Base-by-base conservation (phyloP, 2,888 invertebrate genomes). In the Dicycla oo region DNA sequence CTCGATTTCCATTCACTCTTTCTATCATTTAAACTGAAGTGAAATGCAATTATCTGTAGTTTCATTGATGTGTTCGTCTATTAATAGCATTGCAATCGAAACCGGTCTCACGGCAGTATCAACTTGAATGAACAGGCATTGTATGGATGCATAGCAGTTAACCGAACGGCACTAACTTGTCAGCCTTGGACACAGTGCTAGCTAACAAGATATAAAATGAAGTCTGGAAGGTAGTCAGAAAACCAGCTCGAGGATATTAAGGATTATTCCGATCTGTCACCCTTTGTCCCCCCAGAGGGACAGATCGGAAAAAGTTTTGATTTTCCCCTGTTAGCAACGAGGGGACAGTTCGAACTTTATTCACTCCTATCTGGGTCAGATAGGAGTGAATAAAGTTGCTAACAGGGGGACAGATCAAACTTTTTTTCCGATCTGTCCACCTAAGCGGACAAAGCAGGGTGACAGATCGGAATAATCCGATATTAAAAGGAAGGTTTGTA, bases 121-220 rank as follows among this genome's bases (percentile, higher is more conserved):
- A 58, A 64, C 76, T 26, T 83, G 85, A 84, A 86, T 86, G 85
- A 86, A 80, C 75, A 69, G 57, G 63, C 65, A 74, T 80, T 80
- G 74, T 80, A 75, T 73, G 75, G 75, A 69, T 78, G 82, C 78
- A 64, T 47, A 10, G 68, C 60, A 70, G 56, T 66, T 80, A 80
- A 80, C 69, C 63, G 73, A 77, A 76, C 73, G 61, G 69, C 70
- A 79, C 73, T 77, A 73, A 82, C 69, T 67, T 43, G 68, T 62
- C 70, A 75, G 70, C 78, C 77, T 80, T 78, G 69, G 43, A 60
- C 43, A 80, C 66, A 67, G 61, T 67, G 70, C 60, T 72, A 79
- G 63, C 76, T 80, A 78, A 57, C 65, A 69, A 82, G 73, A 73
- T 76, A 73, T 61, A 63, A 51, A 49, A 65, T 10, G n/a, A 56